These are phyloP conservation scores for Listronotus oregonensis DNA, from an alignment of 1,140 invertebrate genomes.

Conservation along the genomic window DNA sequence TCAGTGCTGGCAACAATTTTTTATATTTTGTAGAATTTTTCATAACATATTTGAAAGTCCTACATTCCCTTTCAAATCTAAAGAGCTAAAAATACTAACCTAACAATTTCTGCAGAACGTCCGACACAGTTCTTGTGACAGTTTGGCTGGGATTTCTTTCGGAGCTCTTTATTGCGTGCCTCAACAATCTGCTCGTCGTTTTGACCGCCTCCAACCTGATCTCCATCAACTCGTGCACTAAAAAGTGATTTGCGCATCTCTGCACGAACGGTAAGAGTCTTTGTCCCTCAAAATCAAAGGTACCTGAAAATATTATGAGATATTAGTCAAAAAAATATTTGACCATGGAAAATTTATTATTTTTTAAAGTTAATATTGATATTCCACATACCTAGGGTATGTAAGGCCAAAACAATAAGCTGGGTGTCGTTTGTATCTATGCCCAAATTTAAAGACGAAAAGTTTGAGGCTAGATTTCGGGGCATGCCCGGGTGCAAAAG, in stretches of 20 bases:
- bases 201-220: conserved; percentile 92
- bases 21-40: no score
- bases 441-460: conserved; percentile 48
- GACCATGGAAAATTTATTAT: no score
- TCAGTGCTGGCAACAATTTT: no score
- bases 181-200: conserved; percentile 88
- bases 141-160: conserved; percentile 70
- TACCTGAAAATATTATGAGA: conserved; percentile 59
- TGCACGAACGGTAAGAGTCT: conserved; percentile 90
- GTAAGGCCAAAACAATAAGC: conserved; percentile 88
- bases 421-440: conserved; percentile 71
- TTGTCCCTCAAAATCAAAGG: conserved; percentile 96
- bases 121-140: conserved; percentile 83
- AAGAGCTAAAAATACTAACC: conserved; percentile 8
- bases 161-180: conserved; percentile 75
- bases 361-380: no score
- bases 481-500: conserved; percentile 79
- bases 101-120: conserved; percentile 88
- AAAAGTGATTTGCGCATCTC: conserved; percentile 89
- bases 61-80: no score
- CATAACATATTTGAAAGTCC: no score
- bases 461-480: conserved; percentile 56
- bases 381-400: conserved; percentile 68
- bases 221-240: conserved; percentile 89
- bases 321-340: no score